Conservation (phyloP, 2,888 invertebrate species). For the Omphaloscelis lunosa region DNA sequence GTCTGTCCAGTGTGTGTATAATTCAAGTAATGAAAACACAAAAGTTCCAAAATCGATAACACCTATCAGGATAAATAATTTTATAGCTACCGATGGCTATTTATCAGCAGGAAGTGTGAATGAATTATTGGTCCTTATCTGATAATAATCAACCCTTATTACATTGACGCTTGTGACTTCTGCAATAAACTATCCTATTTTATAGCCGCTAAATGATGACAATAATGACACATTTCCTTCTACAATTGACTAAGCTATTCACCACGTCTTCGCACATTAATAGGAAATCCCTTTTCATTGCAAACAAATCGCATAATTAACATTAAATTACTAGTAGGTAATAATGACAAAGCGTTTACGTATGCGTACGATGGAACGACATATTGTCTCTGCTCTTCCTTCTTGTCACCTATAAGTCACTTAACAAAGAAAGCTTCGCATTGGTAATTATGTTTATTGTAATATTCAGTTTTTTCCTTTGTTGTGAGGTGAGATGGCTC, state of each 20-base stretch:
- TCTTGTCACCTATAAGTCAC: conserved; percentile 46
- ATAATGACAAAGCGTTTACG: conserved; percentile 55
- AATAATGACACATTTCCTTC: conserved; percentile 39
- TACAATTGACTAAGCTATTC: conserved; percentile 39
- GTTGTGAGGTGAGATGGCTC: conserved; percentile 41
- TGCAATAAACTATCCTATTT: conserved; percentile 34
- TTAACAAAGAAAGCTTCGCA: conserved; percentile 68
- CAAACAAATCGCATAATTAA: conserved; percentile 58
- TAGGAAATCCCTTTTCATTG: conserved; percentile 53
- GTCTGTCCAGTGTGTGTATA: neutral
- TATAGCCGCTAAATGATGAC: conserved; percentile 16
- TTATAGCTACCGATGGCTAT: neutral
- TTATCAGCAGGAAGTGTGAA: conserved; percentile 24
- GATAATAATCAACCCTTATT: conserved; percentile 9
- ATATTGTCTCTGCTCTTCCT: conserved; percentile 39
- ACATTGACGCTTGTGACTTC: conserved; percentile 16
- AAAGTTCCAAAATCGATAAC: neutral
- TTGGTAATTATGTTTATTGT: conserved; percentile 48
- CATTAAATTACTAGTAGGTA: conserved; percentile 48
- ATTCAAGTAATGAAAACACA: neutral
- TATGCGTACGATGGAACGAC: conserved; percentile 36
- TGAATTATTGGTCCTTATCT: neutral
- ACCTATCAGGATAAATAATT: neutral
- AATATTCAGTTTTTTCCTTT: conserved; percentile 55
- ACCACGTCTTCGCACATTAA: conserved; percentile 40